Conservation (phyloP, 2,113 vertebrate species). For the Peucedramus taeniatus region DNA sequence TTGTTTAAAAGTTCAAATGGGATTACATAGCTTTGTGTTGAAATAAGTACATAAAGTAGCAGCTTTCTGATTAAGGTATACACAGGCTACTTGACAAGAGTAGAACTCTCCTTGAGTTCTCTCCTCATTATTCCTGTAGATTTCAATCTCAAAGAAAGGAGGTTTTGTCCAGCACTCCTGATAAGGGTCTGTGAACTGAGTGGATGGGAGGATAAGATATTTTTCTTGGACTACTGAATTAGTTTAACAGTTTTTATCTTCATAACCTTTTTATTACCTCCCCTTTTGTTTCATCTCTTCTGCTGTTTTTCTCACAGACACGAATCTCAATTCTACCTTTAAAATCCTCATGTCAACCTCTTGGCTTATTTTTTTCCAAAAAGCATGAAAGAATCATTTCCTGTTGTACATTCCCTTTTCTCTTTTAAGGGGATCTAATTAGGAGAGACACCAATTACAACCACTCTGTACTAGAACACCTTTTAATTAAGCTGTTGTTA, state of each 20-base stretch:
- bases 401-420: background rate
- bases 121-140: background rate
- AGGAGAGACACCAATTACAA: background rate
- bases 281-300: background rate
- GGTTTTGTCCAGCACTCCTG: background rate
- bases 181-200: background rate
- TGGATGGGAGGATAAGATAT: background rate
- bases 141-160: background rate
- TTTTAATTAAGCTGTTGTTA: background rate
- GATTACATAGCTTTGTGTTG: background rate
- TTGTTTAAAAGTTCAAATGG: background rate
- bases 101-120: background rate
- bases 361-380: background rate
- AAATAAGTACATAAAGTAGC: background rate
- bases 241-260: background rate
- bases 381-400: accelerated
- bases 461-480: background rate
- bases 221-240: background rate
- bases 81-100: background rate
- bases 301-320: background rate
- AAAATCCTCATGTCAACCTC: background rate
- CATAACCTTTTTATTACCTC: background rate
- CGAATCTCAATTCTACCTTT: background rate
- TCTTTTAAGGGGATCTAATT: background rate
- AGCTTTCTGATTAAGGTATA: background rate